Percentiles rank a stretch among this genome's conserved stretches.
Conservation (phyloP, 2,113 vertebrate genomes). For the Menidia beryllina region DNA sequence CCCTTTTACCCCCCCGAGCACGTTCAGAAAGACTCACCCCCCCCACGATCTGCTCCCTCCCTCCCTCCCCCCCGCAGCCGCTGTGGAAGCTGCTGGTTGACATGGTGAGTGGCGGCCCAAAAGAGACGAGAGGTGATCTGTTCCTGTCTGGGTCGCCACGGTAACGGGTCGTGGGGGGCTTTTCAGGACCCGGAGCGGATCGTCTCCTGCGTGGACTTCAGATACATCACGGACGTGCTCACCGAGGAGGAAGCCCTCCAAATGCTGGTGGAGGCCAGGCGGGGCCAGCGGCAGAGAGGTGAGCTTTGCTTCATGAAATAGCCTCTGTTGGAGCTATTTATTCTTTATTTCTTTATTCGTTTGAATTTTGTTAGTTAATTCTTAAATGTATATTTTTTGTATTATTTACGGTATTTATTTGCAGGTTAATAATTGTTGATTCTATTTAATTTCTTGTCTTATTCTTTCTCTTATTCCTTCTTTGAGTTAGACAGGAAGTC, state of each 20-base stretch:
- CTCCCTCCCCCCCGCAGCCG: slow-evolving; percentile 81
- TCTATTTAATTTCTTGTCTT: too few species aligned
- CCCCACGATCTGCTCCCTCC: slow-evolving; percentile 26
- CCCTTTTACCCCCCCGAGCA: too few species aligned
- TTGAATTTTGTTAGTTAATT: too few species aligned
- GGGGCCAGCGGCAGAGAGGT: slow-evolving; percentile 82
- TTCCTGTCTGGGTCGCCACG: neutral
- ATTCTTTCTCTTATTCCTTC: too few species aligned
- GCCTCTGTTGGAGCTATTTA: slow-evolving; percentile 43
- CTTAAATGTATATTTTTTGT: too few species aligned
- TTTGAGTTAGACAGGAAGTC: too few species aligned
- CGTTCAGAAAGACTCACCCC: too few species aligned
- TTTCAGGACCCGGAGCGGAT: slow-evolving; percentile 79
- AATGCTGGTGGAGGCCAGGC: slow-evolving; percentile 79
- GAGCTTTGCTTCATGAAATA: slow-evolving; percentile 24
- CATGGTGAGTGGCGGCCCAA: slow-evolving; percentile 79
- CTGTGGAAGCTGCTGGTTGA: slow-evolving; percentile 86
- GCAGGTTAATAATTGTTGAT: too few species aligned
- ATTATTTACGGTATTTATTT: too few species aligned
- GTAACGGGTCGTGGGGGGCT: too few species aligned
- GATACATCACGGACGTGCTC: slow-evolving; percentile 84
- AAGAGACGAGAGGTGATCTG: neutral
- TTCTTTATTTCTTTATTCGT: too few species aligned
- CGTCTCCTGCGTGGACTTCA: slow-evolving; percentile 86
- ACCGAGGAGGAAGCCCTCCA: slow-evolving; percentile 84